Evolutionary conservation across 2,797 vertebrate species (phyloP), one percentile per base, ranked within the genome.

Genomic region (Lepus townsendii): DNA sequence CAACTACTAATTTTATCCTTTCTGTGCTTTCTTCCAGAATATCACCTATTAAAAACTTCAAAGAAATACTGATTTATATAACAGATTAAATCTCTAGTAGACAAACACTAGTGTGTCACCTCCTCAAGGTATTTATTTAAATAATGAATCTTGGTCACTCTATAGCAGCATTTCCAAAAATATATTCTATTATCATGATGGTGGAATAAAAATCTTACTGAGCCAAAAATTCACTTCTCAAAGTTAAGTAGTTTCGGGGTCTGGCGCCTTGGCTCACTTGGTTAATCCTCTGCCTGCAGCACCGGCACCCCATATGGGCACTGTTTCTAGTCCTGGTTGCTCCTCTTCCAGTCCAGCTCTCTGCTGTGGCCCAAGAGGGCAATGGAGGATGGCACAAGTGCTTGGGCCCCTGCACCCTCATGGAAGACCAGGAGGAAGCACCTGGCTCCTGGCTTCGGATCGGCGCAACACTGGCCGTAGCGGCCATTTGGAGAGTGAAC

Each of bases 141-240:
- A 79, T 6, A 3, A 73, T 50, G 54, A 60, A 85, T 13, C 4
- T 75, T 26, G n/a, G n/a, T 73, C 27, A 85, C 27, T 65, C 12
- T 72, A 83, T 68, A 17, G 32, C 20, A 93, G 4, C 14, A 42
- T 79, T 94, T 93, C 9, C 32, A 42, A 87, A 90, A 90, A 1
- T 35, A 4, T 38, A 32, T 78, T 76, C 30, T 7, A 54, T 52
- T 27, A 42, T 52, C 2, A 6, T 47, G 17, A 71, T 42, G 30
- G 12, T 8, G 0, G 2, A 63, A 83, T 52, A 47, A 60, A 27
- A 27, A 71, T 4, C 10, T 72, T 89, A 47, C 20, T 69, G 27
- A 84, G 1, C 62, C 83, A 83, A 96, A 30, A 79, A 57, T 69
- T 91, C 19, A 57, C 13, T 5, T 57, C n/a, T 62, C 13, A 62